Evolutionary conservation across 2,113 vertebrate species (phyloP), one percentile per base, ranked within the genome.

Genomic region (Pachyramphus minor): DNA sequence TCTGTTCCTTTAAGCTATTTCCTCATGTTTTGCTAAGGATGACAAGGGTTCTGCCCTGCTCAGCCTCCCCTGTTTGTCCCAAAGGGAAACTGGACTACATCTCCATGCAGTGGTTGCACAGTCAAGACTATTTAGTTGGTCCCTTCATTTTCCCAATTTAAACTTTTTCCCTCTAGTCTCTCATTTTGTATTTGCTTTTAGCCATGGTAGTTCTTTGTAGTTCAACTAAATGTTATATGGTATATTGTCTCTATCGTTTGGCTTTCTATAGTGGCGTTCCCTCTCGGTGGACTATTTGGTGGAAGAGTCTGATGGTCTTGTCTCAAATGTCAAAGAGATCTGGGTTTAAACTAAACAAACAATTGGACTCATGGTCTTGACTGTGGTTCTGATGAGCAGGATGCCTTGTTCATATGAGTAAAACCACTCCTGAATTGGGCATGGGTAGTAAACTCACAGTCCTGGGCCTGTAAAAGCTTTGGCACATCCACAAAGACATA

Each of bases 1-100:
- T 96, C 91, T 98, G 97, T 97, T 95, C 92, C 93, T 94, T 97
- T 89, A 67, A 71, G 85, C 95, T 89, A 89, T 97, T 93, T 93
- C 96, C 90, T 97, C 94, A 85, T 91, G 95, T 98, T 93, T 94
- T 97, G 95, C 91, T 96, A 90, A 94, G 93, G 95, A 89, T 93
- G 97, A 96, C 78, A 93, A 96, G 95, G 74, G 92, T 62, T 92
- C 39, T 75, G 47, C 71, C 88, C 76, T 78, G 63, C 79, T 92
- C 91, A 63, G 92, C 95, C 91, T 96, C 94, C 81, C 84, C 52
- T 78, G 84, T 96, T 96, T 94, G 89, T 96, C 91, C 94, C 21
- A 0, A 86, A 84, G 42, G 81, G 76, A 90, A 86, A 84, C 44
- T 84, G 79, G 68, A 92, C 75, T 88, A 77, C 73, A 91, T 52